Base-by-base conservation (phyloP, 2,888 invertebrate genomes). In the Sussaba pulchella region DNA sequence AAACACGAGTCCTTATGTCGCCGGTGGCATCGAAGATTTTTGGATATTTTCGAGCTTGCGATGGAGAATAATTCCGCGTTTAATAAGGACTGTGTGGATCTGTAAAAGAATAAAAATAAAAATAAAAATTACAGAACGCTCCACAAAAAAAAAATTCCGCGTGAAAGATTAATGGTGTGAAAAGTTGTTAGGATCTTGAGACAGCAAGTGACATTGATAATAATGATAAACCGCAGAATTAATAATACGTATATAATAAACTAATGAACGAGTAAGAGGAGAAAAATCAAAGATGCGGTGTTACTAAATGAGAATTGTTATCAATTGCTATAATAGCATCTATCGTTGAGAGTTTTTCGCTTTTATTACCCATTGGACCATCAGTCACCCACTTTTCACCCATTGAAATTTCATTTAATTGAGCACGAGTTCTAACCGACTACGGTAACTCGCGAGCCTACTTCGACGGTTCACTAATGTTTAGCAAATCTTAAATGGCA, bases 1-100 rank as follows among this genome's bases (percentile, higher is more conserved):
- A 77, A 77, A 77, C 73, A 81, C 70, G 77, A 77, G 52, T 73
- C 71, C 39, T 59, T 70, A 61, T 70, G 50, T 71, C 59, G 36
- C 70, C 76, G 67, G 77, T 2, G 52, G 70, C 47, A 57, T 73
- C 69, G 64, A 50, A 31, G 59, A 50, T 70, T 70, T 45, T 74
- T 72, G 78, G 78, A 82, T 76, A 69, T 78, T 78, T 45, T 71
- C 26, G 43, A 54, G 67, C 31, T 41, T 54, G 12, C 54, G 21
- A 39, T 31, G 54, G 57, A 21, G 63, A 73, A 70, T 57, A 63
- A 70, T 54, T 10, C 17, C 10, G 19, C 59, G 43, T 39, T 72
- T 54, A n/a, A 52, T 52, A 50, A 59, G 45, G 52, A 66, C 41
- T n/a, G 70, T 81, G 81, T 54, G 39, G 54, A 36, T 50, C 47